Evolutionary conservation across 2,888 invertebrate genomes (phyloP), one percentile per base, ranked within the genome.

Genomic region (Eremobia ochroleuca): DNA sequence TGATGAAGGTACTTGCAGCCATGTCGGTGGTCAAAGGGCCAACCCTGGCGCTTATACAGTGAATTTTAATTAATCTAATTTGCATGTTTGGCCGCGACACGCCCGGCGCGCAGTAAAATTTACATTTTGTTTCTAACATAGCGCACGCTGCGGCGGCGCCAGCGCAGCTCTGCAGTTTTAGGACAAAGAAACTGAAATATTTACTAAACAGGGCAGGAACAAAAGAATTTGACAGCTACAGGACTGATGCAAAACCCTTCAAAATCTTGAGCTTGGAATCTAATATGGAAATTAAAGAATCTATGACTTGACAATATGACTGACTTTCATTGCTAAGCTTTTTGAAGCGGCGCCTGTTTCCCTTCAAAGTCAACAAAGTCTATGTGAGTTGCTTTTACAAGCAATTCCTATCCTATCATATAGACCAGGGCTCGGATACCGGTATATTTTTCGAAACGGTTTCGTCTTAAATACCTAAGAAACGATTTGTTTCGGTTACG

Each of bases 31-130:
- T 34, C 46, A 67, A 73, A 66, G 73, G 52, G 68, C 64, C 83
- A 87, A 4, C 87, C 87, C 89, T 87, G 69, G 59, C 49, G 34
- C 40, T 61, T 64, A 37, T 70, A 79, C 76, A 61, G 82, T 76
- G 92, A 90, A 91, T 93, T 90, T 90, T 91, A 92, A 93, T 92
- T 89, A 91, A 88, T 87, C 85, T 86, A 88, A 92, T 92, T 90
- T 90, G 90, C 92, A 91, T 90, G 87, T 89, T 82, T 73, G 83
- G 81, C 75, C 66, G 77, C 77, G 87, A 88, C 89, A 87, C 86
- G 83, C 87, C 88, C 75, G 87, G 71, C 82, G 75, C 61, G 79
- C 87, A 83, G 76, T 90, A 82, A 88, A 85, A 90, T 91, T 90
- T 85, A 84, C 89, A 90, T 91, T 87, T 82, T 71, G 79, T 86